Percentiles rank a stretch among this genome's conserved stretches.
These are phyloP conservation scores for Hydropsyche betteni DNA, from an alignment of 2,888 invertebrate genomes.

Conservation along the genomic window DNA sequence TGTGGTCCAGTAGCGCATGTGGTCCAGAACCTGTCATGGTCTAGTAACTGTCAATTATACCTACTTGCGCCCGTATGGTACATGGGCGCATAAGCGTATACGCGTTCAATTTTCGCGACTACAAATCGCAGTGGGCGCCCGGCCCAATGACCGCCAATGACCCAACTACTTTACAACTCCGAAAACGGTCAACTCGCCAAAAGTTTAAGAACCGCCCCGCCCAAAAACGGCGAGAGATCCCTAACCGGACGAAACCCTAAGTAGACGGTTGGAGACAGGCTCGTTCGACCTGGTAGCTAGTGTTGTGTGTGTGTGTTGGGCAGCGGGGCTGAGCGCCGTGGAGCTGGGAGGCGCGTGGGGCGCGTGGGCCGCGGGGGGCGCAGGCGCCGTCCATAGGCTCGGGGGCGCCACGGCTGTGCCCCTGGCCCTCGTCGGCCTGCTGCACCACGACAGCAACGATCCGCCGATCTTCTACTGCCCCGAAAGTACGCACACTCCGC, in stretches of 20 bases:
- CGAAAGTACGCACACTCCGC: constrained; percentile 47
- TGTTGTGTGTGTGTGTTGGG: constrained; percentile 28
- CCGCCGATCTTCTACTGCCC: constrained; percentile 51
- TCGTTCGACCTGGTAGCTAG: background rate
- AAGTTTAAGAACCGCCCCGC: background rate
- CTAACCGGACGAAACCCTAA: background rate
- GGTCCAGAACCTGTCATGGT: too few species aligned
- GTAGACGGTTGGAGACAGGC: background rate
- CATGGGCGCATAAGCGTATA: too few species aligned
- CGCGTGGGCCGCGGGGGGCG: constrained; percentile 40
- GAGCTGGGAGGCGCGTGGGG: constrained; percentile 48
- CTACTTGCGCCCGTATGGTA: too few species aligned
- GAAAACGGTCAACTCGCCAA: background rate
- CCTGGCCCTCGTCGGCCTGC: constrained; percentile 61
- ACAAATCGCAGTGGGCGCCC: too few species aligned
- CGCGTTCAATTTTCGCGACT: too few species aligned
- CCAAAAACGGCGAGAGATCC: background rate
- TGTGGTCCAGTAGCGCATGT: too few species aligned
- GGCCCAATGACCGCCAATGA: too few species aligned
- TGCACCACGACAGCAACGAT: constrained; percentile 54
- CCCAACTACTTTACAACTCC: too few species aligned
- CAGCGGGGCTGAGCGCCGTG: constrained; percentile 47
- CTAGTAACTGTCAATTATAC: too few species aligned
- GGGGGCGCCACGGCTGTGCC: constrained; percentile 60
- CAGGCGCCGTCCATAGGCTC: constrained; percentile 53